These are phyloP conservation scores for Drosophila lacicola DNA, from an alignment of 2,888 invertebrate species.

Conservation along the genomic window DNA sequence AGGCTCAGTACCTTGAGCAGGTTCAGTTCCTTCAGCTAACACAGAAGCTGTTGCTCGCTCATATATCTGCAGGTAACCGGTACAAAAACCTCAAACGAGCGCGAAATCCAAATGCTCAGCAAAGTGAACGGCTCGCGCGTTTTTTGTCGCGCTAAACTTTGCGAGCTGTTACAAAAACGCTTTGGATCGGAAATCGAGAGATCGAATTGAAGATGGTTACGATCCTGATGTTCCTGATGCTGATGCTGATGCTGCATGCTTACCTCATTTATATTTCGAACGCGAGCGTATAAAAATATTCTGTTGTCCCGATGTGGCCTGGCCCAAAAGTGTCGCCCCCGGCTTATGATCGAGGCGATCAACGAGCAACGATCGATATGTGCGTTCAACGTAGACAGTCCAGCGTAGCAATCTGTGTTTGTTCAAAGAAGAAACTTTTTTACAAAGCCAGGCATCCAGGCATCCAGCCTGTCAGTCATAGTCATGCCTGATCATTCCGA, in stretches of 20 bases:
- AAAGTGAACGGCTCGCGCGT: conserved; percentile 55
- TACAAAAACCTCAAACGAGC: conserved; percentile 63
- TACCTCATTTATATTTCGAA: conserved; percentile 85
- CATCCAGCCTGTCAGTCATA: conserved; percentile 83
- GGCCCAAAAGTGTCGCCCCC: conserved; percentile 81
- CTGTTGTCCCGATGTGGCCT: conserved; percentile 78
- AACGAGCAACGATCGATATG: conserved; percentile 56
- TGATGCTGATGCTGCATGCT: conserved; percentile 23
- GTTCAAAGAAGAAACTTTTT: conserved; percentile 38
- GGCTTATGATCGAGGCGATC: conserved; percentile 65
- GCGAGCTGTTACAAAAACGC: conserved; percentile 61
- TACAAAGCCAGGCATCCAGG: conserved; percentile 47
- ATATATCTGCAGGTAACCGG: conserved; percentile 15
- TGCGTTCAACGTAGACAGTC: conserved; percentile 33
- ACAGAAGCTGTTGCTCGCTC: conserved; percentile 20
- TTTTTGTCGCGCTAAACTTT: conserved; percentile 58
- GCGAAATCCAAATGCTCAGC: conserved; percentile 75
- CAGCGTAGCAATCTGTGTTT: conserved; percentile 42
- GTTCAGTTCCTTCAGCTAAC: conserved; percentile 31
- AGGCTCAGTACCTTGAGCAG: conserved; percentile 31
- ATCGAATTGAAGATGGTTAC: conserved; percentile 45
- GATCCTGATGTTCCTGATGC: conserved; percentile 33
- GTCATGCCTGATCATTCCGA: conserved; percentile 80
- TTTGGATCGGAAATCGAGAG: conserved; percentile 40
- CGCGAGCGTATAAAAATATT: conserved; percentile 86